Evolutionary conservation across 2,797 vertebrate genomes (phyloP), one percentile per base, ranked within the genome.

Genomic region (Eulemur coronatus): DNA sequence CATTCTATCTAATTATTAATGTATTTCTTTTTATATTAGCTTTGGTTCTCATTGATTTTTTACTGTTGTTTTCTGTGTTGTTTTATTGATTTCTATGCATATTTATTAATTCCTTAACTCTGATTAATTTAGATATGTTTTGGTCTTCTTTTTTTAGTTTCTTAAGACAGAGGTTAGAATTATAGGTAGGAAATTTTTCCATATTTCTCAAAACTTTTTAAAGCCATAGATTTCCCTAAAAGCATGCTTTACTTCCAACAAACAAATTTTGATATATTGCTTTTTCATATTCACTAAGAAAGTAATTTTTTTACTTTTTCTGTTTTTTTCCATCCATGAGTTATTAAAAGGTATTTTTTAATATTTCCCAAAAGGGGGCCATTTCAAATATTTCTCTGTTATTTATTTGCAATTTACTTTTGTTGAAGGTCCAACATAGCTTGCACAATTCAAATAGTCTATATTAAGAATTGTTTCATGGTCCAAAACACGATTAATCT

Each of bases 371-470:
- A 46, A n/a, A 38, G 80, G 35, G 4, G 1, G 20, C 46, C 4
- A 87, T 38, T 80, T 4, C 33, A 33, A 46, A 48, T 33, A 72
- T 59, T 22, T 55, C 63, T 41, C 7, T 63, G 28, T 52, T 43
- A 70, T 65, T 91, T 80, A 57, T 50, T 20, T 87, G 50, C 38
- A 73, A 46, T 55, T 73, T 80, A 28, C 30, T 55, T 81, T 81
- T 41, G 0, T 5, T 65, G 26, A 11, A 7, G 1, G 1, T 33
- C 11, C 33, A 46, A 17, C 13, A 61, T 12, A 13, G 46, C 18
- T 59, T 81, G 7, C 35, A 69, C 8, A 86, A 81, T 89, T 92
- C 41, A 70, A 30, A 41, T 70, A 84, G 22, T 70, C 22, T 76
- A 69, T 65, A n/a, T 72, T 82, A 59, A 41, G 48, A 69, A 59